Percentiles rank a stretch among this genome's conserved stretches.
Evolutionary conservation across 1,140 invertebrate species (phyloP).

Genomic region (Cotesia chilonis): DNA sequence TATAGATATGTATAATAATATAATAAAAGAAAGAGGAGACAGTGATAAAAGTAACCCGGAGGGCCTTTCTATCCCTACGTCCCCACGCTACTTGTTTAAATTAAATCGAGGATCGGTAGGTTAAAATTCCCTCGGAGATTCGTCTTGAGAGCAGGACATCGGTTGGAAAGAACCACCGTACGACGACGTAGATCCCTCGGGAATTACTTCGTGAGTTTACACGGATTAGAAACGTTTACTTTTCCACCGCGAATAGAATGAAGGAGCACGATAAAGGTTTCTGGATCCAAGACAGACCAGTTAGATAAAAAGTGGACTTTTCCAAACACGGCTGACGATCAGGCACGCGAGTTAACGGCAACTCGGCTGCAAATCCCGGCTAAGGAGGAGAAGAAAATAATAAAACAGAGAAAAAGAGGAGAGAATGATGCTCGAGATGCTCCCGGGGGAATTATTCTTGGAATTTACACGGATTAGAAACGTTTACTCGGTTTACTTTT

Average conservation of each 20-base stretch:
- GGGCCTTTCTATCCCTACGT: background rate
- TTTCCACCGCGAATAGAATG: too few species aligned
- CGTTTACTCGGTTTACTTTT: slow-evolving; percentile 3
- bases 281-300: too few species aligned
- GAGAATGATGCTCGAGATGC: background rate
- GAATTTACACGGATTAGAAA: slow-evolving; percentile 19
- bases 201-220: slow-evolving; percentile 12
- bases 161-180: too few species aligned
- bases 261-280: too few species aligned
- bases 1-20: background rate
- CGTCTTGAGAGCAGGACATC: background rate
- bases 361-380: background rate
- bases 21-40: too few species aligned
- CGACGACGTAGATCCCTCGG: background rate
- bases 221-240: slow-evolving; percentile 19
- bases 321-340: too few species aligned
- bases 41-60: too few species aligned
- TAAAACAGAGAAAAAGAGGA: background rate
- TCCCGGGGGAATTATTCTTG: slow-evolving; percentile 9
- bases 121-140: too few species aligned
- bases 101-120: too few species aligned
- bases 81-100: too few species aligned
- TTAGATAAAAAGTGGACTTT: too few species aligned
- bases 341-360: background rate
- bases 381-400: background rate